These are phyloP conservation scores for Hypothenemus hampei DNA, from an alignment of 1,140 invertebrate genomes.

Conservation along the genomic window DNA sequence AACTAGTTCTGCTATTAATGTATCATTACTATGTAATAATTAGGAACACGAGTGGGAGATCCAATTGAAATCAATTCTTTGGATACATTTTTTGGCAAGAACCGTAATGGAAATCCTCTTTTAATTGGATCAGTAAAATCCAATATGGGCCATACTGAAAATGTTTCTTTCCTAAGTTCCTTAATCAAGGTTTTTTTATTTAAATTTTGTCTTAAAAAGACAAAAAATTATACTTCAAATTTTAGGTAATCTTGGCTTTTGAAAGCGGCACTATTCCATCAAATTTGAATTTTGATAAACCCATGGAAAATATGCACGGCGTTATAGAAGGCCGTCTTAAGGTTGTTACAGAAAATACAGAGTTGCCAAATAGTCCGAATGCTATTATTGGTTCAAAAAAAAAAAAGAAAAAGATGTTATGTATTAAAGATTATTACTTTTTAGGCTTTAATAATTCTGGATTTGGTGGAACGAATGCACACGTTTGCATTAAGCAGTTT, in stretches of 20 bases:
- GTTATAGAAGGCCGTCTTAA: conserved; percentile 64
- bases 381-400: no score
- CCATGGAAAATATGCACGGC: conserved; percentile 69
- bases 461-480: conserved; percentile 61
- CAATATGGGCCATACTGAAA: conserved; percentile 89
- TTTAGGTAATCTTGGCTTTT: conserved; percentile 58
- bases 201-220: neutral
- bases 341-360: conserved; percentile 62
- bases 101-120: conserved; percentile 62
- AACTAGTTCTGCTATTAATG: neutral
- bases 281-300: conserved; percentile 70
- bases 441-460: conserved; percentile 58
- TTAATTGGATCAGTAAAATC: conserved; percentile 88
- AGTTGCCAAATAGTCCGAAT: conserved; percentile 54
- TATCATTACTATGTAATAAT: neutral
- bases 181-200: conserved; percentile 64
- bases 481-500: conserved; percentile 59
- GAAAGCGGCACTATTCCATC: conserved; percentile 68
- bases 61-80: conserved; percentile 83
- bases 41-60: conserved; percentile 67
- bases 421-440: neutral
- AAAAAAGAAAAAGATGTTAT: neutral
- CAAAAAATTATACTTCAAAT: neutral
- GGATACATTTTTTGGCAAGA: conserved; percentile 70
- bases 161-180: conserved; percentile 79